A percentile compares a stretch with the other conserved stretches of the same genome.
These are phyloP conservation scores for Emberiza fucata DNA, from an alignment of 2,113 vertebrate species.

Conservation along the genomic window DNA sequence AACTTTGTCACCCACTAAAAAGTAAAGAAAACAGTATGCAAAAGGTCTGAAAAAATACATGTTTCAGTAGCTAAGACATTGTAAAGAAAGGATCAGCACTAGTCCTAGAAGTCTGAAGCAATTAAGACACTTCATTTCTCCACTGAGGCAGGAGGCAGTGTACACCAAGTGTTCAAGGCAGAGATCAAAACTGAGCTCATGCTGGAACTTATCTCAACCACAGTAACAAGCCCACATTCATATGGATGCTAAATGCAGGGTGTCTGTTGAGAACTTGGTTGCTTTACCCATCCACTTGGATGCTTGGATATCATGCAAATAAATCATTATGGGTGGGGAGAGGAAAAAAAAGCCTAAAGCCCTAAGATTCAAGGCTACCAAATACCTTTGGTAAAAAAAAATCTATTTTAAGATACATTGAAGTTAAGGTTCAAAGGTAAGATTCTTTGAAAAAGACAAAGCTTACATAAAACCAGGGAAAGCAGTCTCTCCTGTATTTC, in stretches of 20 bases:
- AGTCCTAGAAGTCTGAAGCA: not conserved
- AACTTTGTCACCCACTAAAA: not conserved
- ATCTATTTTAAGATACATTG: not conserved
- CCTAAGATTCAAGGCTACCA: not conserved
- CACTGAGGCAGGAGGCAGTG: not conserved
- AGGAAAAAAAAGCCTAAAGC: not conserved
- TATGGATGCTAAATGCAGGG: not conserved
- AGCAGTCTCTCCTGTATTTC: not conserved
- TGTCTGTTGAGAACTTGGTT: not conserved
- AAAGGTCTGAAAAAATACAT: not conserved
- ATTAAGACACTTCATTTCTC: not conserved
- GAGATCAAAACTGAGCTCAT: not conserved
- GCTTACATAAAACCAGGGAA: not conserved
- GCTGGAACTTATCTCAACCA: not conserved
- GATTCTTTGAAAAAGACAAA: not conserved
- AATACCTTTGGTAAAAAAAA: not conserved
- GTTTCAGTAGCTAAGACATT: not conserved
- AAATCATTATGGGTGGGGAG: accelerated
- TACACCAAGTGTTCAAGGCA: accelerated
- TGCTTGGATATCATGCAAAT: not conserved
- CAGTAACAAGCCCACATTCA: not conserved
- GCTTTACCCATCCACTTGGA: not conserved
- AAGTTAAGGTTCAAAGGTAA: not conserved
- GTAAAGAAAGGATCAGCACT: not conserved
- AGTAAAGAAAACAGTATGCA: not conserved